Evolutionary conservation across 2,113 vertebrate genomes (phyloP).

Genomic region (Laterallus jamaicensis): DNA sequence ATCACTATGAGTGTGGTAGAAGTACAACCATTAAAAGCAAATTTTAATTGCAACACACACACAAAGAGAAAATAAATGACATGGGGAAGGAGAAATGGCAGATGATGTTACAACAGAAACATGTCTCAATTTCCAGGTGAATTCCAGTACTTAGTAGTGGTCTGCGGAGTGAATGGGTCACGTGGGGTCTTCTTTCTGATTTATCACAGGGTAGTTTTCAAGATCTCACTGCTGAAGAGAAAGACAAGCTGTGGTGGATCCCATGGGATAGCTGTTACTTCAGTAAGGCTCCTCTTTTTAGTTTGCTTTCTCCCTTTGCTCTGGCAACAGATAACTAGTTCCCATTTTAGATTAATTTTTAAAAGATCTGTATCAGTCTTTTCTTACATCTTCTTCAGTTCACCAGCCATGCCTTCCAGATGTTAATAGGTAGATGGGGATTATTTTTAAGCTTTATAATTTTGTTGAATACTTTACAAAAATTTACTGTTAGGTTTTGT

Average conservation of each 20-base stretch:
- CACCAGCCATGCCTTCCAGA: not conserved
- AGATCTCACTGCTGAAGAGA: not conserved
- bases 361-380: not conserved
- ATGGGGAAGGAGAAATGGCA: not conserved
- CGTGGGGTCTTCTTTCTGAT: not conserved
- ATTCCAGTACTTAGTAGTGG: not conserved
- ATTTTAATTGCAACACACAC: not conserved
- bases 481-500: fast-evolving
- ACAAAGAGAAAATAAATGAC: not conserved
- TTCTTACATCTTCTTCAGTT: fast-evolving
- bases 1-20: not conserved
- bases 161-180: not conserved
- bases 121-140: not conserved
- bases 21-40: not conserved
- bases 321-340: not conserved
- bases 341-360: not conserved
- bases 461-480: not conserved
- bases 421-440: not conserved
- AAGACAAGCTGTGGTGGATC: not conserved
- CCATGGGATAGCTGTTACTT: not conserved
- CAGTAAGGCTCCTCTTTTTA: not conserved
- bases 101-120: not conserved
- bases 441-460: not conserved
- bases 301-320: not conserved
- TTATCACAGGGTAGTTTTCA: not conserved